phyloP scores from a whole-genome alignment of 2,797 vertebrate genomes.

The Cryptoblepharus egeriae region DNA sequence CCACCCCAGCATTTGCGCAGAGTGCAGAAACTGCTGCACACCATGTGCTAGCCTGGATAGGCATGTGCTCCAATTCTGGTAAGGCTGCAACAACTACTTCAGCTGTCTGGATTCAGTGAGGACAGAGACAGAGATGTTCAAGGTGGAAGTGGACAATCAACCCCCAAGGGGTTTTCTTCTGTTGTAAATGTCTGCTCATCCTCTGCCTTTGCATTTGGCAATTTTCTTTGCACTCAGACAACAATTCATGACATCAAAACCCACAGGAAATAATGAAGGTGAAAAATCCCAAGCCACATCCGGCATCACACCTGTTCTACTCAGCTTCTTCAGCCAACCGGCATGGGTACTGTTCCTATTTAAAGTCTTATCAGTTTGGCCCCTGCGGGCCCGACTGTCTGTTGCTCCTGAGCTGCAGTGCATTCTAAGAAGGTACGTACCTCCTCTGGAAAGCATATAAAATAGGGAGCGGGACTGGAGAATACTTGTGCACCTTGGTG shows the following conservation, averaged over 20 bases:
- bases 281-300: conserved; percentile 47
- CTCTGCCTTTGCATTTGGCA: background rate
- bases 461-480: too few species aligned
- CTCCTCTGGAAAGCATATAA: background rate
- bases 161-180: conserved; percentile 48
- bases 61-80: background rate
- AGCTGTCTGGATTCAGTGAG: background rate
- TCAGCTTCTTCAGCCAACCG: background rate
- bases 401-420: background rate
- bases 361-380: too few species aligned
- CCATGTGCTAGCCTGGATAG: background rate
- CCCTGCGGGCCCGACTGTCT: background rate
- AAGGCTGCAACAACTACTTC: background rate
- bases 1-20: background rate
- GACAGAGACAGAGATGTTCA: conserved; percentile 4
- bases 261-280: conserved; percentile 45
- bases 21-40: background rate
- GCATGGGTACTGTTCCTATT: background rate
- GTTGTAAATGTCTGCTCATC: conserved; percentile 30
- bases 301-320: conserved; percentile 36
- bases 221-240: conserved; percentile 51
- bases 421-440: background rate
- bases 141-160: conserved; percentile 42
- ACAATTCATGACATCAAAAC: conserved; percentile 7
- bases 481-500: background rate